Base-by-base conservation (phyloP, 2,113 vertebrate genomes). In the Cygnus buccinator region DNA sequence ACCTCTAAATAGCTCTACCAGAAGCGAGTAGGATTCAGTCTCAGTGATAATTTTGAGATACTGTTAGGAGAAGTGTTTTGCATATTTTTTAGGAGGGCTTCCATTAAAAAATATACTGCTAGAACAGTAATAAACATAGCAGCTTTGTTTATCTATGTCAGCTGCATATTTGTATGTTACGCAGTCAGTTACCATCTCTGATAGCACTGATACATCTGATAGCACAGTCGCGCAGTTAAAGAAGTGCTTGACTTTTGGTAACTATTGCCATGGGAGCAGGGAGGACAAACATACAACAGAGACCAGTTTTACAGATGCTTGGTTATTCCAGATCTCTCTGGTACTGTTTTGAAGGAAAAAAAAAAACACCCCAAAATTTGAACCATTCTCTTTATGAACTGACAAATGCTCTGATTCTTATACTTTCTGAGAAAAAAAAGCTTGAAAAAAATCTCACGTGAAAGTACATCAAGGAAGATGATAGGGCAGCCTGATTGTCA, bases 1-100 rank as follows among this genome's bases (percentile, higher is more conserved):
- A 1, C n/a, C 11, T 37, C 41, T 63, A 5, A 14, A 10, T 6
- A 23, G 35, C 72, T 43, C 13, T 50, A 11, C 6, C 0, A 5
- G 11, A 65, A 23, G 73, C 25, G 65, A 89, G 50, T 25, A 57
- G 77, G 44, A 26, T n/a, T 54, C 25, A 26, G 31, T 11, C 39
- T 63, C 18, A 21, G 28, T 48, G 33, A 0, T 44, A 5, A 5
- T 41, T 44, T 7, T 11, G 66, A 54, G 46, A 19, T 28, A 22
- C 14, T 43, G 15, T 44, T 66, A 18, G 41, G 54, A 61, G 35
- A 37, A 11, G 9, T 13, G 10, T 29, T 29, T 26, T 29, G 50
- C 15, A 2, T 5, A 25, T 39, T 75, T 35, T 39, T 75, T 35
- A 22, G 33, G 22, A 74, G 67, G 29, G 50, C 44, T 73, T 39